Conservation (phyloP, 2,797 vertebrate genomes). For the Rhynchotus rufescens region DNA sequence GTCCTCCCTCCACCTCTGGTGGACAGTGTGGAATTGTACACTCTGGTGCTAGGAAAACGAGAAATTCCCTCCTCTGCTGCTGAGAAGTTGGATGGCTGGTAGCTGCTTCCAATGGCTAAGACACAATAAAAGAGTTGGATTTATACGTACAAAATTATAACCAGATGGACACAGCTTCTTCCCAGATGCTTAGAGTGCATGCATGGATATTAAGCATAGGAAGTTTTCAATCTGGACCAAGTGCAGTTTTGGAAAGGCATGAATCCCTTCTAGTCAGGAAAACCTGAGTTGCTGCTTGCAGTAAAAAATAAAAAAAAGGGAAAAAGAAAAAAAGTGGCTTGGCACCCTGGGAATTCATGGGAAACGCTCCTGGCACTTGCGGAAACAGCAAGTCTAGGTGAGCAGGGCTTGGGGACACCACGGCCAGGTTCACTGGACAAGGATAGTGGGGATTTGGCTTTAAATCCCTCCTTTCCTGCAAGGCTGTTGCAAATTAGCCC, state of each 20-base stretch:
- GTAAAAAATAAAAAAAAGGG: background rate
- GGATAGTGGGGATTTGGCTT: background rate
- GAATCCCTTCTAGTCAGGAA: background rate
- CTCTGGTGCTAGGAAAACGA: conserved; percentile 44
- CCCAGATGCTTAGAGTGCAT: background rate
- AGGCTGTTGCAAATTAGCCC: background rate
- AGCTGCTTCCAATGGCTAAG: conserved; percentile 56
- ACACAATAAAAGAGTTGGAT: conserved; percentile 17
- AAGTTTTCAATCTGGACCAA: conserved; percentile 66
- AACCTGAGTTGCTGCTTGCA: background rate
- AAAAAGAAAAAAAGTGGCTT: background rate
- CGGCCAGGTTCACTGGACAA: background rate
- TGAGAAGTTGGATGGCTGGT: background rate
- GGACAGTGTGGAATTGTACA: conserved; percentile 80
- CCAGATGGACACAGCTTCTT: conserved; percentile 43
- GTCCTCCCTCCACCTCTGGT: conserved; percentile 83
- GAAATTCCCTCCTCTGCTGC: conserved; percentile 26
- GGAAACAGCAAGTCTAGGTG: background rate
- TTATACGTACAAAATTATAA: background rate
- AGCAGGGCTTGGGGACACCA: background rate
- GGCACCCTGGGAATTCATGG: background rate
- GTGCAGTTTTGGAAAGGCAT: conserved; percentile 16
- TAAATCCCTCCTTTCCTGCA: background rate
- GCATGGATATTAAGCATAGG: conserved; percentile 1
- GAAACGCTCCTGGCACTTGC: background rate